Evolutionary conservation across 2,113 vertebrate species (phyloP), one percentile per base, ranked within the genome.

Genomic region (Bucco capensis): DNA sequence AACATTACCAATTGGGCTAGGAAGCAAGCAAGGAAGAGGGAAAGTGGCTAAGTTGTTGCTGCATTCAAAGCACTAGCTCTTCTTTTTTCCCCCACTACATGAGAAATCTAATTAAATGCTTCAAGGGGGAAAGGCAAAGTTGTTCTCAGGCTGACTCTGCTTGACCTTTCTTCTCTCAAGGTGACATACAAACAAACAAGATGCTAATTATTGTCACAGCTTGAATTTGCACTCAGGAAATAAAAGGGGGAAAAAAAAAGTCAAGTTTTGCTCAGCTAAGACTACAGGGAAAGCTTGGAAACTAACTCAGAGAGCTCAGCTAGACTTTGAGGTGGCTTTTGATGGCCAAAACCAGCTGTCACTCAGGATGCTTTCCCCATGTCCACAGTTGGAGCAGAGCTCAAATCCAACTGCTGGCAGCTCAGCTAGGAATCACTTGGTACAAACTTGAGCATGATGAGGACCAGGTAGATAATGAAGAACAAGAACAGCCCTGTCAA

Each of bases 131-230:
- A 95, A 90, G 54, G 54, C 77, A 92, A 81, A 86, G 58, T 61
- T 91, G 69, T 74, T 93, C 70, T 93, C 83, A 84, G 65, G 46
- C 57, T 86, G 65, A 60, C 73, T 77, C 30, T 86, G 78, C 64
- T 46, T 92, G 92, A 88, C 94, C 90, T 70, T 86, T 84, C 50
- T 88, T 89, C 70, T 46, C 81, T 82, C 88, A 92, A 92, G 65
- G 86, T 90, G 77, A 90, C 57, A 94, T 69, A 76, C 33, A 88
- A 88, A 83, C 60, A 88, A 94, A 89, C 58, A 94, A 54, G 54
- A 90, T 49, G 70, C 58, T 96, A 90, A 95, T 95, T 90, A 86
- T 73, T 90, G n/a, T 82, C 88, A 92, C 83, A 73, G 86, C 73
- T 93, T 94, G 77, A 88, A 93, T 79, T 90, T 86, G 69, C 56